These are phyloP conservation scores for Tragelaphus imberbis DNA, from an alignment of 2,113 vertebrate genomes.

Conservation along the genomic window DNA sequence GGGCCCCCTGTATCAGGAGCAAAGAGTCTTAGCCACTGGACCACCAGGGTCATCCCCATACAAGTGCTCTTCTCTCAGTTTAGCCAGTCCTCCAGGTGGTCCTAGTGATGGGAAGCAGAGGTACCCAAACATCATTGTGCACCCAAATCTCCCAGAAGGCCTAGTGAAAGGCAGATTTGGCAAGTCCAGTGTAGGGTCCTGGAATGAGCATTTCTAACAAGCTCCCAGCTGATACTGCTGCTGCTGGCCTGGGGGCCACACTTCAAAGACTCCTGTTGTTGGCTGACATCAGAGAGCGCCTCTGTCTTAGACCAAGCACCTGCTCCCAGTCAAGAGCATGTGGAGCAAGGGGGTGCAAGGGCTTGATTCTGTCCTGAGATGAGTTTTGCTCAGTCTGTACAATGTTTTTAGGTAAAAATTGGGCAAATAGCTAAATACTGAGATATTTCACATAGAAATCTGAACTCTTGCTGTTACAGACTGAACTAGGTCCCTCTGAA, in stretches of 20 bases:
- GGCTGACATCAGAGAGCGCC: neutral
- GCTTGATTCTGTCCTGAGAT: neutral
- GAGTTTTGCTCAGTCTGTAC: neutral
- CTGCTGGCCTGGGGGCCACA: neutral
- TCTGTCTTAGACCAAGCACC: neutral
- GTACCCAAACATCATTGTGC: neutral
- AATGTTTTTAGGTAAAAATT: neutral
- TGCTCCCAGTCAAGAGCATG: neutral
- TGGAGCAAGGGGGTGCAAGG: neutral
- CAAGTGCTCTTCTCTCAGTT: neutral
- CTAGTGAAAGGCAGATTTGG: neutral
- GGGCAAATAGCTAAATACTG: neutral
- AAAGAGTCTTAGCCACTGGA: neutral
- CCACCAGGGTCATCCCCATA: neutral
- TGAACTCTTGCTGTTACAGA: neutral
- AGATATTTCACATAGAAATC: neutral
- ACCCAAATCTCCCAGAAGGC: neutral
- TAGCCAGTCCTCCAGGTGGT: neutral
- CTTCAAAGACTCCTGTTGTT: neutral
- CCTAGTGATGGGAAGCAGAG: neutral
- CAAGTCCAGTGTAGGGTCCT: neutral
- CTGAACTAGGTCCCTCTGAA: neutral
- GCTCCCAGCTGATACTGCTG: neutral
- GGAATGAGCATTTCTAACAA: neutral
- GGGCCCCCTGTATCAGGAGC: neutral